Evolutionary conservation across 2,888 invertebrate species (phyloP).

Genomic region (Phrixothrix hirtus): DNA sequence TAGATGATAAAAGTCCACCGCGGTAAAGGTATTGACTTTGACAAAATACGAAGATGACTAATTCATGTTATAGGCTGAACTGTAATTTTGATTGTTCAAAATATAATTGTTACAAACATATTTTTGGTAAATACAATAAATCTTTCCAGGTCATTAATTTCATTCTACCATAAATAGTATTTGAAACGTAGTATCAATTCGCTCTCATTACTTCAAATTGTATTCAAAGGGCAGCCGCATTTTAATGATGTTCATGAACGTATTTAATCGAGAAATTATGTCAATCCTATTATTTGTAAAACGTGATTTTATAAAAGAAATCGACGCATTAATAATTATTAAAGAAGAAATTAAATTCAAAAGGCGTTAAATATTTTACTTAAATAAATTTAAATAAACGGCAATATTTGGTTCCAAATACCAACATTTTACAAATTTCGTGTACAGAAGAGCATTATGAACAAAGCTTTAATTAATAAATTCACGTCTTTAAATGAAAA

Average conservation of each 20-base stretch:
- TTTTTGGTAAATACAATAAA: too few species aligned
- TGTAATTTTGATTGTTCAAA: too few species aligned
- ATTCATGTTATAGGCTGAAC: neutral
- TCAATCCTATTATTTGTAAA: neutral
- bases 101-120: too few species aligned
- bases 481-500: too few species aligned
- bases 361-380: too few species aligned
- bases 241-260: constrained; percentile 5
- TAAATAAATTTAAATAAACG: too few species aligned
- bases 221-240: constrained; percentile 7
- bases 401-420: too few species aligned
- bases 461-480: too few species aligned
- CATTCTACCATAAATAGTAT: neutral
- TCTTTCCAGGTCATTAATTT: too few species aligned
- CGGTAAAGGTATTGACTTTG: constrained; percentile 24
- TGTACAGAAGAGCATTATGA: too few species aligned
- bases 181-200: neutral
- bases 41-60: constrained; percentile 16
- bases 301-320: neutral
- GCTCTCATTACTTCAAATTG: constrained; percentile 5
- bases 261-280: neutral
- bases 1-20: constrained; percentile 32
- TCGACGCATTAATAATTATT: neutral
- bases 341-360: too few species aligned
- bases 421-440: too few species aligned